phyloP scores from a whole-genome alignment of 2,888 invertebrate genomes.

The Lobophora halterata region DNA sequence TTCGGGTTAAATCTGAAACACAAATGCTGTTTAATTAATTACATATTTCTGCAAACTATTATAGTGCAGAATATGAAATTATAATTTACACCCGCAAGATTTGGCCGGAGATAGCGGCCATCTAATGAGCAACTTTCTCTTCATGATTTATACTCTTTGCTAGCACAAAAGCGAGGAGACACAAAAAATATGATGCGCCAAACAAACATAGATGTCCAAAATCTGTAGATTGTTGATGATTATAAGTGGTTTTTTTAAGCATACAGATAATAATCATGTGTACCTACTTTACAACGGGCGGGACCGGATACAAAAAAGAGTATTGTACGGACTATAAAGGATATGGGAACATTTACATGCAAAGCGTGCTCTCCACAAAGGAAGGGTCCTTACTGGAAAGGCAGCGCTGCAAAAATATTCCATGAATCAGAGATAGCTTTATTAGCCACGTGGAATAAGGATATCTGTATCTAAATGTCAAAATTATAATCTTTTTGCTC shows the following conservation, averaged over 20 bases:
- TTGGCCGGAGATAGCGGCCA: slow-evolving; percentile 14
- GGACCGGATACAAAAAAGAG: slow-evolving; percentile 61
- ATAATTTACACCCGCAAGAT: slow-evolving; percentile 14
- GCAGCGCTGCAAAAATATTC: slow-evolving; percentile 30
- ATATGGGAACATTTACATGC: slow-evolving; percentile 72
- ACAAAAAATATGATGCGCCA: too few species aligned
- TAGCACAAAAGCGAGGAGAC: slow-evolving; percentile 10
- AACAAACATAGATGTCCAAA: too few species aligned
- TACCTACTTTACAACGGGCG: slow-evolving; percentile 23
- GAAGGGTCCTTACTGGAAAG: slow-evolving; percentile 18
- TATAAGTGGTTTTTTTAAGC: too few species aligned
- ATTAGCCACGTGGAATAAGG: neutral
- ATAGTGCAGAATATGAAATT: slow-evolving; percentile 1
- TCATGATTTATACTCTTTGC: slow-evolving; percentile 10
- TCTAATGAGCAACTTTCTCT: slow-evolving; percentile 23
- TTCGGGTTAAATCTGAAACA: too few species aligned
- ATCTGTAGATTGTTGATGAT: too few species aligned
- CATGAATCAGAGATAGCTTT: slow-evolving; percentile 10
- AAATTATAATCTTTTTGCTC: too few species aligned
- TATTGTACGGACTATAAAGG: slow-evolving; percentile 65
- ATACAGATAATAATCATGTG: too few species aligned
- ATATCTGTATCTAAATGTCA: too few species aligned
- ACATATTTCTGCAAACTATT: too few species aligned
- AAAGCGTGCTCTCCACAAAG: slow-evolving; percentile 39
- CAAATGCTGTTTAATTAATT: too few species aligned